Conservation (phyloP, 2,113 vertebrate genomes). For the Pterocles gutturalis region DNA sequence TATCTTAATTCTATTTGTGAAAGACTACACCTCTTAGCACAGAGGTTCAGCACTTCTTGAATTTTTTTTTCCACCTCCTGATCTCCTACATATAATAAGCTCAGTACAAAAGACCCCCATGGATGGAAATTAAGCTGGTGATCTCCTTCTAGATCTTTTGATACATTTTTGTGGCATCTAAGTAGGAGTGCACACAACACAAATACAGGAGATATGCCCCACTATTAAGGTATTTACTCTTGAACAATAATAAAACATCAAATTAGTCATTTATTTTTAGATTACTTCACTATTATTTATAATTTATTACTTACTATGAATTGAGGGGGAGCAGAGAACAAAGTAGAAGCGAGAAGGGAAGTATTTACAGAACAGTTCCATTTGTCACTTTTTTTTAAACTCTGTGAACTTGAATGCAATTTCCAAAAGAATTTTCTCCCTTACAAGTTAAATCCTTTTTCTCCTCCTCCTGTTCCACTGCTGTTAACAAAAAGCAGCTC, state of each 20-base stretch:
- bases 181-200: not conserved
- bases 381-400: slow-evolving; percentile 9
- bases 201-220: not conserved
- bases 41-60: not conserved
- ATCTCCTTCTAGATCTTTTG: not conserved
- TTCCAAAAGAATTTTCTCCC: slow-evolving; percentile 68
- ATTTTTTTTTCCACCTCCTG: not conserved
- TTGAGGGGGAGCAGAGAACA: not conserved
- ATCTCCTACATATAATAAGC: not conserved
- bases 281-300: not conserved
- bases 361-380: not conserved
- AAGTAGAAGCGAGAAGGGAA: not conserved
- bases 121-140: not conserved
- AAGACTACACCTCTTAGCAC: not conserved
- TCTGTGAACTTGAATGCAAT: slow-evolving; percentile 49
- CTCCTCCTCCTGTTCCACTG: slow-evolving; percentile 55
- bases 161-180: not conserved
- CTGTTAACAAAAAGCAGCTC: slow-evolving; percentile 62
- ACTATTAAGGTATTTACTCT: not conserved
- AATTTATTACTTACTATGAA: not conserved
- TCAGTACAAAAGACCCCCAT: not conserved
- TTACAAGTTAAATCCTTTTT: slow-evolving; percentile 64
- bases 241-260: not conserved
- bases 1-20: not conserved
- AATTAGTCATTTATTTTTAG: not conserved